Evolutionary conservation across 1,140 invertebrate genomes (phyloP).

Genomic region (Pygmarrhopalites habei): DNA sequence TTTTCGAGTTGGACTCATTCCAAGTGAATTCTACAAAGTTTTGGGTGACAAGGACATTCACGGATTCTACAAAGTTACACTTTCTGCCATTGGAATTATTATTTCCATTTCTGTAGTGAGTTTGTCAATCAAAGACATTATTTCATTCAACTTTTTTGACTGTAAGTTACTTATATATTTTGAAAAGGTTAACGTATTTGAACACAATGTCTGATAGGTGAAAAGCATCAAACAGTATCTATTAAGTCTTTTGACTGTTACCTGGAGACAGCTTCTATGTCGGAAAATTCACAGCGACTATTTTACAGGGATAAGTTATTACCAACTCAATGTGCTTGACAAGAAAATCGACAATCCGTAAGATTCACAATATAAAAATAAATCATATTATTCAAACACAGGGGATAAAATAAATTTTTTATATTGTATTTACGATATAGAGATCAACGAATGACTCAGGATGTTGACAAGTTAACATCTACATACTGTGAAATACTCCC

Average conservation of each 20-base stretch:
- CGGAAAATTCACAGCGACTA: constrained; percentile 47
- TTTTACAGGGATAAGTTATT: constrained; percentile 49
- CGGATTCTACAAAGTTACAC: constrained; percentile 45
- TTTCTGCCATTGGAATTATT: constrained; percentile 46
- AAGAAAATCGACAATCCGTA: constrained; percentile 51
- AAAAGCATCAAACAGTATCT: constrained; percentile 46
- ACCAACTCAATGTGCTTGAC: constrained; percentile 49
- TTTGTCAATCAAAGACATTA: no score
- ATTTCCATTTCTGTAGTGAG: constrained; percentile 47
- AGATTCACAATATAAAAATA: constrained; percentile 37
- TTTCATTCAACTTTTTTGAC: no score
- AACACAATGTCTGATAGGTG: no score
- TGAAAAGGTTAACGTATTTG: no score
- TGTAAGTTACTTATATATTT: no score
- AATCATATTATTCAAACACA: not conserved
- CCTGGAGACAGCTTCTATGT: constrained; percentile 47
- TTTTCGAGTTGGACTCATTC: constrained; percentile 50
- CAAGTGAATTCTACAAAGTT: constrained; percentile 50
- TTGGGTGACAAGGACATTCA: constrained; percentile 48
- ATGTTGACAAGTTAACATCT: constrained; percentile 50
- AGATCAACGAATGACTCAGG: constrained; percentile 55
- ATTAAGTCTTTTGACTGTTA: constrained; percentile 46
- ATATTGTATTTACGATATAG: constrained; percentile 35
- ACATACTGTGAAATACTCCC: constrained; percentile 48
- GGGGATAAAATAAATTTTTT: no score